phyloP scores from a whole-genome alignment of 2,113 vertebrate species.

The Sphaerodactylus townsendi region DNA sequence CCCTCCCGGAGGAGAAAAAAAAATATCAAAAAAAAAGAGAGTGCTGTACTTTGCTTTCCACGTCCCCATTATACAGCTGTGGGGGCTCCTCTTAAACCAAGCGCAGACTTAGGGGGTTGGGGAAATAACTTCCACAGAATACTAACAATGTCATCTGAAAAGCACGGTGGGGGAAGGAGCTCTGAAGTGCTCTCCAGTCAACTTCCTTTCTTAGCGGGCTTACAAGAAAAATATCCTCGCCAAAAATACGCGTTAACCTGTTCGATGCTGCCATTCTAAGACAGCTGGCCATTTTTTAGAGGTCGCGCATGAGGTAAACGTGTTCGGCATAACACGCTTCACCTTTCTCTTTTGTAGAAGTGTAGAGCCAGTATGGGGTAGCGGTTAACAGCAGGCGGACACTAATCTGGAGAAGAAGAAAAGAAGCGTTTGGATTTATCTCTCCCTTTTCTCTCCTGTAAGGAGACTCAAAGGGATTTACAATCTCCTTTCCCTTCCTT shows the following conservation, averaged over 20 bases:
- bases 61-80: conserved; percentile 20
- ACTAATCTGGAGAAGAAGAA: too few relatives aligned
- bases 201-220: conserved; percentile 41
- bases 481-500: too few relatives aligned
- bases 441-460: too few relatives aligned
- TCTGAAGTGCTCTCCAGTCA: conserved; percentile 41
- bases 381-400: too few relatives aligned
- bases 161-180: conserved; percentile 53
- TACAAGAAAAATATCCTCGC: conserved; percentile 10
- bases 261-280: neutral
- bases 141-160: conserved; percentile 53
- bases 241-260: conserved; percentile 18
- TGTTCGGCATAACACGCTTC: neutral
- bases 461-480: too few relatives aligned
- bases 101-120: conserved; percentile 38
- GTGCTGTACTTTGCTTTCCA: conserved; percentile 32
- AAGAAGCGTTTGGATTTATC: too few relatives aligned
- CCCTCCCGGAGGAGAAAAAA: neutral
- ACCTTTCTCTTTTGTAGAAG: too few relatives aligned
- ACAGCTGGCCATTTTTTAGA: too few relatives aligned
- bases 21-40: conserved; percentile 20
- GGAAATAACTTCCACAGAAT: conserved; percentile 26
- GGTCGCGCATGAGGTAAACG: neutral
- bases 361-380: too few relatives aligned
- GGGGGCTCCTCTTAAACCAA: conserved; percentile 40